Evolutionary conservation across 2,113 vertebrate species (phyloP), one percentile per base, ranked within the genome.

Genomic region (Progne subis): DNA sequence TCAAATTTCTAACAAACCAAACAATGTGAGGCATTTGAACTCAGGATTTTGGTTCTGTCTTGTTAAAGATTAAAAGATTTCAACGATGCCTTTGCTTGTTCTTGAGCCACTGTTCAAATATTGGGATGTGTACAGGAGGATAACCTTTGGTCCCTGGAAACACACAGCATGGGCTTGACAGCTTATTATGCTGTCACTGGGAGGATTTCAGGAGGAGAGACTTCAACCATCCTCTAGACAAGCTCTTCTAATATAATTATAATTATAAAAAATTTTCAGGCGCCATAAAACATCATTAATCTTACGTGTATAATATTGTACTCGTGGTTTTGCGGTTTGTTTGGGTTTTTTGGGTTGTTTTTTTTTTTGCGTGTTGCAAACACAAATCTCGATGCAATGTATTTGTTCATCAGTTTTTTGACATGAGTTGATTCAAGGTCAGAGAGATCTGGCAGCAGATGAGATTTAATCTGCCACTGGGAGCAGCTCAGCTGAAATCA

Each of bases 391-490:
- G 4, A 39, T 34, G 2, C 82, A 89, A 67, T 50, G 5, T 23
- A 2, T 32, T 88, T 84, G 44, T 74, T 95, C 82, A 47, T 91
- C 78, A 59, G 41, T 47, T 78, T 79, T 83, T 81, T 93, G 88
- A 81, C 81, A 44, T 37, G n/a, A 56, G 61, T 65, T 95, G 75
- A 37, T 79, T 89, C n/a, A 59, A 94, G 88, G 68, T 85, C 91
- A 92, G 65, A 85, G 25, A 61, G 21, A 37, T 59, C 50, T 89
- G 83, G 75, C 77, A 96, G 74, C 18, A 75, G 55, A 86, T 16
- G 57, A 78, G 81, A 67, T 82, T 89, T 53, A 50, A 91, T 82
- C 43, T 70, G 80, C 60, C 84, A 72, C 19, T 14, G 56, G 63
- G 31, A 88, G 26, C 67, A 77, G 49, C 63, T 65, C 24, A 56